phyloP scores from a whole-genome alignment of 2,797 vertebrate genomes.

The Acipenser oxyrinchus region DNA sequence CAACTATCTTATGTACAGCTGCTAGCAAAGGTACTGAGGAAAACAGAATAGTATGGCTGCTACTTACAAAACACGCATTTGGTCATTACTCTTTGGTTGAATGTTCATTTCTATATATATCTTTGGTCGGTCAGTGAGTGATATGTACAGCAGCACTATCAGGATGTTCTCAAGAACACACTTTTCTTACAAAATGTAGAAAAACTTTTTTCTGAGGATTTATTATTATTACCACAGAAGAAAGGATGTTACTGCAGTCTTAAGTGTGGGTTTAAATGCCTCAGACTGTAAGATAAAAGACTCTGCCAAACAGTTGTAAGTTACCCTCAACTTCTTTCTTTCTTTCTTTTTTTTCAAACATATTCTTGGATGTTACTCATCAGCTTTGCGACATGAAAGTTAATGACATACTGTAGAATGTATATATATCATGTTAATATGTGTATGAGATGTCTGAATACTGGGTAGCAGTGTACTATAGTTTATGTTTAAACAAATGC shows the following conservation, averaged over 20 bases:
- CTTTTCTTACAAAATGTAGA: constrained; percentile 39
- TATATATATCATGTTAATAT: constrained; percentile 44
- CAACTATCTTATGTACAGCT: constrained; percentile 51
- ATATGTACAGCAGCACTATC: constrained; percentile 42
- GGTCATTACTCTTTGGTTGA: constrained; percentile 32
- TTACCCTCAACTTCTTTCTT: constrained; percentile 36
- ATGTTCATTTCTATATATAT: constrained; percentile 39
- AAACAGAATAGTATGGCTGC: constrained; percentile 48
- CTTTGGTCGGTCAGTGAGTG: constrained; percentile 34
- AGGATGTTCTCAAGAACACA: constrained; percentile 39
- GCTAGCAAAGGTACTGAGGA: constrained; percentile 51
- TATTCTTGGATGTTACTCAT: constrained; percentile 47
- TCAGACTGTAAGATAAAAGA: constrained; percentile 45
- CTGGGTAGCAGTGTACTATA: constrained; percentile 42
- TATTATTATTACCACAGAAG: constrained; percentile 23
- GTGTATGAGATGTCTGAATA: constrained; percentile 32
- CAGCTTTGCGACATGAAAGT: constrained; percentile 49
- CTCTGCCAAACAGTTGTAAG: constrained; percentile 45
- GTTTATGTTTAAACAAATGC: constrained; percentile 35
- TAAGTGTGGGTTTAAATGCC: constrained; percentile 49
- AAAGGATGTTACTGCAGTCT: constrained; percentile 61
- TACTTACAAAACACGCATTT: constrained; percentile 42
- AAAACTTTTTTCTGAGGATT: constrained; percentile 31
- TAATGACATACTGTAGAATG: constrained; percentile 55
- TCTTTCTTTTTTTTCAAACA: constrained; percentile 45